Percentiles rank a stretch among this genome's conserved stretches.
phyloP scores from a whole-genome alignment of 1,140 invertebrate genomes.

The Penaeus indicus region DNA sequence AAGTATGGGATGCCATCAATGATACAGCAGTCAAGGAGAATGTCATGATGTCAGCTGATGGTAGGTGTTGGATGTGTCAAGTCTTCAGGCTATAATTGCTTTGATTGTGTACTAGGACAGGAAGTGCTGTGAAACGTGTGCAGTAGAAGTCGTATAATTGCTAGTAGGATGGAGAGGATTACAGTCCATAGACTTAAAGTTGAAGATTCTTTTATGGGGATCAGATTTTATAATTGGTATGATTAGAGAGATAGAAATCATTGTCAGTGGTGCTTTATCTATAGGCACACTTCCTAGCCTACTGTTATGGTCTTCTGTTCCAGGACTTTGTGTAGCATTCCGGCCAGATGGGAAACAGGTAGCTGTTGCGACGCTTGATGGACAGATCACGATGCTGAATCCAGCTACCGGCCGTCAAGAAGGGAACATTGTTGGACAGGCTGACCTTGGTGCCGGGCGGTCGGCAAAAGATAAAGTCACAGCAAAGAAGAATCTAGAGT shows the following conservation, averaged over 20 bases:
- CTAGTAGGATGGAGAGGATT: too few relatives aligned
- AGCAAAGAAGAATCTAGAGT: slow-evolving; percentile 84
- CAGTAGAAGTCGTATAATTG: too few relatives aligned
- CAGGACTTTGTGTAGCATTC: slow-evolving; percentile 82
- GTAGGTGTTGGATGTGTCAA: slow-evolving; percentile 69
- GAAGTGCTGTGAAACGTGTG: too few relatives aligned
- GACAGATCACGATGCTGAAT: slow-evolving; percentile 89
- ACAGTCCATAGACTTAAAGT: too few relatives aligned
- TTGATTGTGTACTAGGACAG: too few relatives aligned
- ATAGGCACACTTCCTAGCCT: neutral
- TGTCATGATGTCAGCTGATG: slow-evolving; percentile 84
- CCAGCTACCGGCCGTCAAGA: slow-evolving; percentile 79
- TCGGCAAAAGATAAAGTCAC: slow-evolving; percentile 89
- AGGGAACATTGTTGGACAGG: slow-evolving; percentile 86
- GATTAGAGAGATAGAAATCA: neutral
- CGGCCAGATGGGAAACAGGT: slow-evolving; percentile 91
- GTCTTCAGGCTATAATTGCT: too few relatives aligned
- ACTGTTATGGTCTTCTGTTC: slow-evolving; percentile 30
- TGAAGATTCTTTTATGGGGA: too few relatives aligned
- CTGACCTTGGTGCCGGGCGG: slow-evolving; percentile 87
- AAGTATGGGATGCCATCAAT: slow-evolving; percentile 92
- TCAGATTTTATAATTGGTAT: too few relatives aligned
- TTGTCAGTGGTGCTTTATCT: neutral
- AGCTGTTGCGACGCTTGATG: slow-evolving; percentile 91
- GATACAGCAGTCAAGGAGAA: slow-evolving; percentile 86